phyloP scores from a whole-genome alignment of 2,797 vertebrate species.

The Micromesistius poutassou region DNA sequence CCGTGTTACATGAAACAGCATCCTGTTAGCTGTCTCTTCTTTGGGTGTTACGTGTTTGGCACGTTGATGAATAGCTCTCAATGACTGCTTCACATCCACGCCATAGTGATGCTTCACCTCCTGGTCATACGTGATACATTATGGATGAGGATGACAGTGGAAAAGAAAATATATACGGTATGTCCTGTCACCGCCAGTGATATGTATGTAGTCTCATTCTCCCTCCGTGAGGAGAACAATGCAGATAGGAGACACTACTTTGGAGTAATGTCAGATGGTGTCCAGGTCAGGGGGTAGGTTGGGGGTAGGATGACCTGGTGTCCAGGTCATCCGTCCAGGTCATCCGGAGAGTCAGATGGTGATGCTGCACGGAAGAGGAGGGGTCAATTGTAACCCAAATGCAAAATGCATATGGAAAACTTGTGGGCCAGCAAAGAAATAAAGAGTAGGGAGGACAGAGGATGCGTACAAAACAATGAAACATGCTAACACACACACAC shows the following conservation, averaged over 20 bases:
- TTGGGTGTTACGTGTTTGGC: background rate
- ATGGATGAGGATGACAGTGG: background rate
- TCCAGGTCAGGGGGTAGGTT: too few relatives aligned
- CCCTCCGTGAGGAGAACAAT: background rate
- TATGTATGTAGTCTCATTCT: background rate
- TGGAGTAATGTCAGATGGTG: background rate
- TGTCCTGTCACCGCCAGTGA: background rate
- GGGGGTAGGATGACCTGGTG: too few relatives aligned
- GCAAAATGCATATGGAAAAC: background rate
- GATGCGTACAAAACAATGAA: background rate
- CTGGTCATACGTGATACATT: background rate
- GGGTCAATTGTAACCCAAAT: background rate
- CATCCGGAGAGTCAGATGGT: background rate
- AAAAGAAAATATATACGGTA: background rate
- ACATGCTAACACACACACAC: constrained; percentile 1
- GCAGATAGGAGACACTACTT: background rate
- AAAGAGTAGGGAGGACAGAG: background rate
- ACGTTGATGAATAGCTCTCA: background rate
- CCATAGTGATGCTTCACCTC: too few relatives aligned
- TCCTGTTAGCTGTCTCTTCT: background rate
- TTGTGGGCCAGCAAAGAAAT: background rate
- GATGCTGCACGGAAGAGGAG: background rate
- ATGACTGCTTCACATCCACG: background rate
- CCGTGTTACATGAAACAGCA: background rate
- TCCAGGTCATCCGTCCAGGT: background rate